Evolutionary conservation across 2,113 vertebrate species (phyloP).

Genomic region (Coracopsis vasa): DNA sequence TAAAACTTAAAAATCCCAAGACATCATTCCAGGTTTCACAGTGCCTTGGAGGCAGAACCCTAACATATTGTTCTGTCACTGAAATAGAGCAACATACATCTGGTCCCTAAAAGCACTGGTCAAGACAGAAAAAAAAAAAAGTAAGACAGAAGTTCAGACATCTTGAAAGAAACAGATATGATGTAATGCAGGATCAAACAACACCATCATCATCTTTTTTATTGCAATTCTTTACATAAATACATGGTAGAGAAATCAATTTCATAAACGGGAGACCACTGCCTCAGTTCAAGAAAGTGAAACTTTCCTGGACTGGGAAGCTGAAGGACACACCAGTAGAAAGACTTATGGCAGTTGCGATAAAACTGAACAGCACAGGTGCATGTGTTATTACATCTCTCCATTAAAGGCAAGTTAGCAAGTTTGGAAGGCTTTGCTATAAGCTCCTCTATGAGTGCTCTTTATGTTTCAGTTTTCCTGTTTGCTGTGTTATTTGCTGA

Average conservation of each 20-base stretch:
- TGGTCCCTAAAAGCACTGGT: background rate
- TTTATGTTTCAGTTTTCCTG: background rate
- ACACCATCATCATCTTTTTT: background rate
- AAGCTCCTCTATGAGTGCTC: background rate
- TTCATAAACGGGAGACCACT: background rate
- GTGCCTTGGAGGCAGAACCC: background rate
- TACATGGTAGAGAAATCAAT: background rate
- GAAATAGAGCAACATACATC: background rate
- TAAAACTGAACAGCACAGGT: background rate
- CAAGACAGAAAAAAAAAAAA: background rate
- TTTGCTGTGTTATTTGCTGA: background rate
- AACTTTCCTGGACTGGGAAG: background rate
- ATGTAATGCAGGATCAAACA: background rate
- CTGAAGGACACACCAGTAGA: background rate
- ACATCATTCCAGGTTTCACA: background rate
- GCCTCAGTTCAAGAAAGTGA: background rate
- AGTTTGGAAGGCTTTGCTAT: background rate
- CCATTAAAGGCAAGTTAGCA: background rate
- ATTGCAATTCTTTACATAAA: background rate
- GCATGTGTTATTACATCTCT: background rate
- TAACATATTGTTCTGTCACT: background rate
- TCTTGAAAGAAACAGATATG: background rate
- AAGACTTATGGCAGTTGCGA: background rate
- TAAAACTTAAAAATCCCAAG: background rate
- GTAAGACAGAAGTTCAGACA: background rate